A percentile compares a stretch with the other conserved stretches of the same genome.
These are phyloP conservation scores for Erythrocercus mccallii DNA, from an alignment of 2,113 vertebrate genomes.

Conservation along the genomic window DNA sequence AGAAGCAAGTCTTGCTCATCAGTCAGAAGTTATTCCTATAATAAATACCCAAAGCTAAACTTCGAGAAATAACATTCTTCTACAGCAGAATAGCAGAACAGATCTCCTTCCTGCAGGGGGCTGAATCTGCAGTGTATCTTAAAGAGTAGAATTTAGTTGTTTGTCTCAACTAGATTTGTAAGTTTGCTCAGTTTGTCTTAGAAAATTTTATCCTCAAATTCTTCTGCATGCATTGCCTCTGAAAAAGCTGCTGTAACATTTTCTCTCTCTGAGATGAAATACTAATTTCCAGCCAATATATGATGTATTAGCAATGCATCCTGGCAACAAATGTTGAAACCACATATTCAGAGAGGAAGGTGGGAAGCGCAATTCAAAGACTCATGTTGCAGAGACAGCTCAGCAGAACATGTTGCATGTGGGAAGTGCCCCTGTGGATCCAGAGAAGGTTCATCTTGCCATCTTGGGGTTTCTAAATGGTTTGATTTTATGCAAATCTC, in stretches of 20 bases:
- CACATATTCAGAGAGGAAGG: not conserved
- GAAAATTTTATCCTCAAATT: not conserved
- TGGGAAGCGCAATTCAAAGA: not conserved
- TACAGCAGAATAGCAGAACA: not conserved
- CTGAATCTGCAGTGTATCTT: not conserved
- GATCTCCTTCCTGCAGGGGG: not conserved
- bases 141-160: not conserved
- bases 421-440: not conserved
- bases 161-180: not conserved
- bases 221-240: not conserved
- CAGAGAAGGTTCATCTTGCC: not conserved
- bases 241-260: not conserved
- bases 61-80: not conserved
- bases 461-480: not conserved
- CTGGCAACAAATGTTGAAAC: slow-evolving; percentile 6
- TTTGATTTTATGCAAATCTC: not conserved
- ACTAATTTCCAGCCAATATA: slow-evolving; percentile 29
- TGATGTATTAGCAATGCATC: slow-evolving; percentile 1
- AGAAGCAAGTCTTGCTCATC: not conserved
- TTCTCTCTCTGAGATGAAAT: not conserved
- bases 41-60: not conserved
- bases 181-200: not conserved
- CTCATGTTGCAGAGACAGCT: not conserved
- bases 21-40: not conserved
- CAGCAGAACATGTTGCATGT: slow-evolving; percentile 6